A percentile compares a stretch with the other conserved stretches of the same genome.
These are phyloP conservation scores for Mycetomoellerius zeteki DNA, from an alignment of 1,140 invertebrate species.

Conservation along the genomic window DNA sequence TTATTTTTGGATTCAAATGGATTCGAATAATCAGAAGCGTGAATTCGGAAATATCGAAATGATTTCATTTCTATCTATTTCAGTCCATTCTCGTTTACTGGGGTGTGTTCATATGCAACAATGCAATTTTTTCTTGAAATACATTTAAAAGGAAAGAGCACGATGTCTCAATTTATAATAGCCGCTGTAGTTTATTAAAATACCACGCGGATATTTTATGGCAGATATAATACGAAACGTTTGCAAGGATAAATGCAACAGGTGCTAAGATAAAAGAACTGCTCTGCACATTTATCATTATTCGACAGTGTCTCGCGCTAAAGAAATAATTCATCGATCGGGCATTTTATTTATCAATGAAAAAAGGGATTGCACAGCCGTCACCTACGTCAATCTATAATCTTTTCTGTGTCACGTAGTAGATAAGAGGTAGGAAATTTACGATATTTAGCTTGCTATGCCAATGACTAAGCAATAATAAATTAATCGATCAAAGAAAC, in stretches of 20 bases:
- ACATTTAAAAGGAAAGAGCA: not conserved
- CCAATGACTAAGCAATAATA: slow-evolving; percentile 2
- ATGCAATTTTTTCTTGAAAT: not conserved
- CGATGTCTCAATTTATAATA: not conserved
- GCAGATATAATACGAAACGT: not conserved
- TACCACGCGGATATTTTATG: not conserved
- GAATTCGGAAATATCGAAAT: too few relatives aligned
- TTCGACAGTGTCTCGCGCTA: not conserved
- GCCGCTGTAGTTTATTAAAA: not conserved
- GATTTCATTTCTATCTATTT: too few relatives aligned
- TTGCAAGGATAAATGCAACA: slow-evolving; percentile 16
- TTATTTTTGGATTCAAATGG: too few relatives aligned
- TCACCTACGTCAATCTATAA: not conserved
- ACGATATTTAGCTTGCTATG: not conserved
- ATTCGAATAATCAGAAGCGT: too few relatives aligned
- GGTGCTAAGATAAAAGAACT: not conserved
- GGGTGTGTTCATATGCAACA: not conserved
- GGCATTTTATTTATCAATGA: slow-evolving; percentile 31
- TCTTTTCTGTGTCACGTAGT: not conserved
- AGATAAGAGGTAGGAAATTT: slow-evolving; percentile 8
- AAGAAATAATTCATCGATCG: not conserved
- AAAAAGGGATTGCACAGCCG: too few relatives aligned
- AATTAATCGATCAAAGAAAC: slow-evolving; percentile 5
- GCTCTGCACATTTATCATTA: not conserved
- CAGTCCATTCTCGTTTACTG: too few relatives aligned